Evolutionary conservation across 2,113 vertebrate genomes (phyloP).

Genomic region (Muscicapa adusta): DNA sequence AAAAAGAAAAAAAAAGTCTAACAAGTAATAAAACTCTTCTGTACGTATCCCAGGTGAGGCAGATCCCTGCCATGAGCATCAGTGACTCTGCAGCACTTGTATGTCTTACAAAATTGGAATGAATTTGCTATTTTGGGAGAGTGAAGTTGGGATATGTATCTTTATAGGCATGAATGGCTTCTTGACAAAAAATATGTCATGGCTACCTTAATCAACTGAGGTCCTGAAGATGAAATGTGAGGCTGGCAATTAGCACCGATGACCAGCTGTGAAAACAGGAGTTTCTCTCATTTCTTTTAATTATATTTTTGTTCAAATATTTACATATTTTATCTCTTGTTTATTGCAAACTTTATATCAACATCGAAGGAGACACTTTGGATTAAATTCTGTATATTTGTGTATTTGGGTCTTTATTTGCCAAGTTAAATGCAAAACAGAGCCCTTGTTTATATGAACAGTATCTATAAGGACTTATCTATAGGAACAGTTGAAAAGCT

Average conservation of each 20-base stretch:
- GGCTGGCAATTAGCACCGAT: conserved; percentile 66
- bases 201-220: neutral
- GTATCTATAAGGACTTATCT: neutral
- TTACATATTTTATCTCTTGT: conserved; percentile 74
- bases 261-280: conserved; percentile 77
- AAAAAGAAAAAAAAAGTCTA: neutral
- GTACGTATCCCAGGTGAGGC: neutral
- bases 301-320: conserved; percentile 74
- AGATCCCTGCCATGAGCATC: neutral
- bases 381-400: neutral
- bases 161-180: neutral
- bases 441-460: neutral
- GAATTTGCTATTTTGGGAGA: neutral
- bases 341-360: conserved; percentile 53
- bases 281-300: conserved; percentile 67
- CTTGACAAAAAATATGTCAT: neutral
- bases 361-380: neutral
- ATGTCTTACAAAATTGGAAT: neutral
- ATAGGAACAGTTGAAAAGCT: neutral
- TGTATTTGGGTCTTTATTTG: conserved; percentile 17
- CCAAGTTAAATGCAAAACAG: neutral
- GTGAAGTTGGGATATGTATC: neutral
- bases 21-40: neutral
- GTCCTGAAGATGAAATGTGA: conserved; percentile 45
- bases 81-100: neutral